A percentile compares a stretch with the other conserved stretches of the same genome.
Conservation (phyloP, 1,140 invertebrate genomes). For the Formica exsecta region DNA sequence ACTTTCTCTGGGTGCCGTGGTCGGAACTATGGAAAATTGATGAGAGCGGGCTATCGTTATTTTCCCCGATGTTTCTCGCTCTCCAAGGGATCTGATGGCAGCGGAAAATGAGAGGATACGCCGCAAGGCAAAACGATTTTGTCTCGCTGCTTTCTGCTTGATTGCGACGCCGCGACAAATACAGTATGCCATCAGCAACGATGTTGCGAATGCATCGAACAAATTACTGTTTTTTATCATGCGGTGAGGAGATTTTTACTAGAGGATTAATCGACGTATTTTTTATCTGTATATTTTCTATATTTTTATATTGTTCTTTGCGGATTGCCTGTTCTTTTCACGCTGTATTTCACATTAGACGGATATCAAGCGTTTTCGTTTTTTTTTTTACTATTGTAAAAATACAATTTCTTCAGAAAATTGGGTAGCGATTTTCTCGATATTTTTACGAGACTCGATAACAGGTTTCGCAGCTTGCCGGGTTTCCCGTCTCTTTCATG, state of each 20-base stretch:
- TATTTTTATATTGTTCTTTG: background rate
- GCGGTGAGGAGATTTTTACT: background rate
- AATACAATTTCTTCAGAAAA: constrained; percentile 33
- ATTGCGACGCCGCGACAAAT: constrained; percentile 38
- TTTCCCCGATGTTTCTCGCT: constrained; percentile 58
- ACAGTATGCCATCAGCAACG: background rate
- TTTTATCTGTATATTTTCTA: background rate
- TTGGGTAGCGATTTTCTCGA: constrained; percentile 11
- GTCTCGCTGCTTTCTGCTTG: constrained; percentile 42
- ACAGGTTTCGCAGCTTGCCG: constrained; percentile 33
- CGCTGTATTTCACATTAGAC: background rate
- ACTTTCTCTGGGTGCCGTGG: constrained; percentile 49
- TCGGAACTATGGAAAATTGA: constrained; percentile 52
- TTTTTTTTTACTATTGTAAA: background rate
- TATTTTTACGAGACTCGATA: constrained; percentile 31
- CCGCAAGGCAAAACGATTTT: constrained; percentile 55
- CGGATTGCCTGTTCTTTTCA: constrained; percentile 1
- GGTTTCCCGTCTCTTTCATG: background rate
- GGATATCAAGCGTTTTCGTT: background rate
- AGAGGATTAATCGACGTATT: background rate
- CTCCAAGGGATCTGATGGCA: background rate
- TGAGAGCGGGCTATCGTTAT: constrained; percentile 61
- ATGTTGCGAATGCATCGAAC: background rate
- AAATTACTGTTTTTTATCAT: background rate
- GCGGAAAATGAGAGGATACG: background rate